Evolutionary conservation across 2,113 vertebrate genomes (phyloP).

Genomic region (Lycocorax pyrrhopterus): DNA sequence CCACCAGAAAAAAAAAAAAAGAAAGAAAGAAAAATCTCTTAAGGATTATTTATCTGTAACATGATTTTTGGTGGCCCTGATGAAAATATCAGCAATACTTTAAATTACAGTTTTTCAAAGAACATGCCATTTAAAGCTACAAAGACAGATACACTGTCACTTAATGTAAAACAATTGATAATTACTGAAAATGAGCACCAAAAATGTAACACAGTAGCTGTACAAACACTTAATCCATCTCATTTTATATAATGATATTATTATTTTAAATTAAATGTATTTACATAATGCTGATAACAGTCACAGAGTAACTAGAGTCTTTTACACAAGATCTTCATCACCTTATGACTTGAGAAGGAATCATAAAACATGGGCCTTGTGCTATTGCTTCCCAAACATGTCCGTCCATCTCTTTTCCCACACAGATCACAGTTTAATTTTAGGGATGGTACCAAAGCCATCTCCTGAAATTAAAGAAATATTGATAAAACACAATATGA

Average conservation of each 20-base stretch:
- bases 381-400: not conserved
- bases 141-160: not conserved
- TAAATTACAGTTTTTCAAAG: not conserved
- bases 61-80: not conserved
- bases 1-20: not conserved
- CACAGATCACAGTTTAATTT: not conserved
- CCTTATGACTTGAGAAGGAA: not conserved
- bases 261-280: not conserved
- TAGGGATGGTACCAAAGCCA: not conserved
- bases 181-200: not conserved
- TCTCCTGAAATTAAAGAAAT: not conserved
- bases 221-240: not conserved
- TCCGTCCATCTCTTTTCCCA: not conserved
- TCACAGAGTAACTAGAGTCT: not conserved
- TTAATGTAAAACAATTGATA: not conserved
- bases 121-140: not conserved
- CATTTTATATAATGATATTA: not conserved
- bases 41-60: not conserved
- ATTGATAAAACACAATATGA: not conserved
- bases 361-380: not conserved
- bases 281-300: not conserved
- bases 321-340: not conserved
- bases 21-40: not conserved
- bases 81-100: constrained; percentile 4
- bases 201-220: not conserved